phyloP scores from a whole-genome alignment of 2,113 vertebrate genomes.

The Tor tambroides region DNA sequence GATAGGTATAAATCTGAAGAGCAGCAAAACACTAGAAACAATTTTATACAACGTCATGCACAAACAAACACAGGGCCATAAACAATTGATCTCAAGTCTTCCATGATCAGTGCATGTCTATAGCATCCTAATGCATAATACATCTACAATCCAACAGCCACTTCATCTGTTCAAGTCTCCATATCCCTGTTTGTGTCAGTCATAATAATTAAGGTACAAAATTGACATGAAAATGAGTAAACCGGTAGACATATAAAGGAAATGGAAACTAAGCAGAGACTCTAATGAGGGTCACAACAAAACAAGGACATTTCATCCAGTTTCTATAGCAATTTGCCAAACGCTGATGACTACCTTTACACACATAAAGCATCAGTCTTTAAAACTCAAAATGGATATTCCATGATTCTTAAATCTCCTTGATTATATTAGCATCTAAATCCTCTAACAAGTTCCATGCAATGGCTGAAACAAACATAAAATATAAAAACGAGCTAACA shows the following conservation, averaged over 20 bases:
- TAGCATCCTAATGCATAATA: not conserved
- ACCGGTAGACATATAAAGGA: not conserved
- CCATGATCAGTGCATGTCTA: slow-evolving; percentile 47
- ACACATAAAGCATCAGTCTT: not conserved
- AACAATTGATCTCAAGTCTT: slow-evolving; percentile 50
- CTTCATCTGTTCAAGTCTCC: not conserved
- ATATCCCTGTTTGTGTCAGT: not conserved
- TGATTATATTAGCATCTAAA: slow-evolving; percentile 18
- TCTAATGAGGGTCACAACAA: not conserved
- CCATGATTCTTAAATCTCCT: not conserved
- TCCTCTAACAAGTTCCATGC: not conserved
- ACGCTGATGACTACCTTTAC: slow-evolving; percentile 1
- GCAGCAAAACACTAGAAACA: slow-evolving; percentile 50
- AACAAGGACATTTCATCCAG: slow-evolving; percentile 14
- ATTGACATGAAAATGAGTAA: slow-evolving; percentile 17
- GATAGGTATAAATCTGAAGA: slow-evolving; percentile 50
- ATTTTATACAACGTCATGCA: slow-evolving; percentile 53
- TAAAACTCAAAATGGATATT: not conserved
- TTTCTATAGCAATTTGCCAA: slow-evolving; percentile 31
- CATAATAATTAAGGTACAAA: not conserved
- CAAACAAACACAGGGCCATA: slow-evolving; percentile 54
- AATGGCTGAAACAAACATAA: slow-evolving; percentile 4
- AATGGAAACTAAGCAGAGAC: not conserved
- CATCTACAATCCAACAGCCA: not conserved
- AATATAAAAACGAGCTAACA: not conserved